Evolutionary conservation across 2,797 vertebrate species (phyloP), one percentile per base, ranked within the genome.

Genomic region (Paedocypris micromegethes): DNA sequence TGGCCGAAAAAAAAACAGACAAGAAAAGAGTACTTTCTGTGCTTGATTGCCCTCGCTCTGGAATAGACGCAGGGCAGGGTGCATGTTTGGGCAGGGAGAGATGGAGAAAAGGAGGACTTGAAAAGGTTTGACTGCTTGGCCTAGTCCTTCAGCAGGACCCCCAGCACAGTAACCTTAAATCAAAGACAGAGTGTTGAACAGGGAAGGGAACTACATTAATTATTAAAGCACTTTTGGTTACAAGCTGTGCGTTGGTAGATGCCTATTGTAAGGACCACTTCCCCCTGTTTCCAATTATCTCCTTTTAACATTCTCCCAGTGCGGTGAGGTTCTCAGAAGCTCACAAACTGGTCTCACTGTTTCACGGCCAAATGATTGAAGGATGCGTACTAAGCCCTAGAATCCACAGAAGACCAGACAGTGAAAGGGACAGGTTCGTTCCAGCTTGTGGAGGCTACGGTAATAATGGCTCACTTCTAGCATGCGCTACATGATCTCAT

Each of bases 81-180:
- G 69, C 61, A 69, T 74, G 74, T 77, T 73, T 75, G 77, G 76
- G 78, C 72, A 73, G 62, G 44, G 55, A 43, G 64, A 58, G 7
- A 47, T 54, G 43, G 54, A 59, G 69, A 78, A 66, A 58, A 68
- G 65, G 61, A 75, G 72, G 88, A 92, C 88, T 91, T 92, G 89
- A 93, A 93, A 86, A 70, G 54, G 55, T 82, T 81, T 75, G 68
- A 76, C 74, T 82, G 75, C 78, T 70, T 75, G 75, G 57, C 51
- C 67, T 72, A 78, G 76, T 85, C 83, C 84, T 80, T 83, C 81
- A 78, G 85, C 74, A 72, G 81, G 82, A 87, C 83, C 83, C 76
- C 76, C 62, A 85, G 83, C 81, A 42, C 70, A 76, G 84, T 88
- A 88, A 90, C 88, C 87, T 88, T 83, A 86, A 86, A 89, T 90